These are phyloP conservation scores for Cryptoblepharus egeriae DNA, from an alignment of 2,797 vertebrate genomes.

Conservation along the genomic window DNA sequence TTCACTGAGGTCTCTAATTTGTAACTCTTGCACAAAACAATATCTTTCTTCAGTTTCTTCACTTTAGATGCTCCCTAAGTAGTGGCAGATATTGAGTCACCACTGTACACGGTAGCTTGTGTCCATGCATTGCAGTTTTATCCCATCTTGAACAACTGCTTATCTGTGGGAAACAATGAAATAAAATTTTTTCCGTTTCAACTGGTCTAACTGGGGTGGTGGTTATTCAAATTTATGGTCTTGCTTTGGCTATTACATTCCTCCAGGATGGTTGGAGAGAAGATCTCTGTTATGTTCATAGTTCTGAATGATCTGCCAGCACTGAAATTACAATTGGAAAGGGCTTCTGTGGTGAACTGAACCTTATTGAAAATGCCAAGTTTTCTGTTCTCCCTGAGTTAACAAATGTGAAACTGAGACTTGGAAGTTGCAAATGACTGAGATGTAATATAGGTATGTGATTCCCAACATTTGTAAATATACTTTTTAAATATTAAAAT, in stretches of 20 bases:
- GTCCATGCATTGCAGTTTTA: background rate
- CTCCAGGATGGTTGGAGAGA: background rate
- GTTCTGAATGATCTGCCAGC: background rate
- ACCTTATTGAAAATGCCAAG: conserved; percentile 17
- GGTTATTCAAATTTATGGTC: background rate
- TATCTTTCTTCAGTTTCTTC: background rate
- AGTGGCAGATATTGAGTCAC: background rate
- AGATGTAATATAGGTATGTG: background rate
- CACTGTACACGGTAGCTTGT: background rate
- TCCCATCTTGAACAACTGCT: background rate
- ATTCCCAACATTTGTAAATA: conserved; percentile 19
- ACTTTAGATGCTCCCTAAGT: background rate
- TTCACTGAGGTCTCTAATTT: background rate
- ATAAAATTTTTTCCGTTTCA: background rate
- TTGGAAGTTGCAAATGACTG: background rate
- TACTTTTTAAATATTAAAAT: conserved; percentile 20
- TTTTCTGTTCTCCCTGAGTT: conserved; percentile 20
- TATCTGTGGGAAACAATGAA: conserved; percentile 24
- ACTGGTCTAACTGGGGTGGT: background rate
- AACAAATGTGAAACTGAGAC: background rate
- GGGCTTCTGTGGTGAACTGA: background rate
- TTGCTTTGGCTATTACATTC: background rate
- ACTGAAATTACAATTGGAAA: conserved; percentile 9
- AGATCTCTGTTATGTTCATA: background rate
- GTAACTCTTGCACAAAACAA: background rate